These are phyloP conservation scores for Erpornis zantholeuca DNA, from an alignment of 2,113 vertebrate species.

Conservation along the genomic window DNA sequence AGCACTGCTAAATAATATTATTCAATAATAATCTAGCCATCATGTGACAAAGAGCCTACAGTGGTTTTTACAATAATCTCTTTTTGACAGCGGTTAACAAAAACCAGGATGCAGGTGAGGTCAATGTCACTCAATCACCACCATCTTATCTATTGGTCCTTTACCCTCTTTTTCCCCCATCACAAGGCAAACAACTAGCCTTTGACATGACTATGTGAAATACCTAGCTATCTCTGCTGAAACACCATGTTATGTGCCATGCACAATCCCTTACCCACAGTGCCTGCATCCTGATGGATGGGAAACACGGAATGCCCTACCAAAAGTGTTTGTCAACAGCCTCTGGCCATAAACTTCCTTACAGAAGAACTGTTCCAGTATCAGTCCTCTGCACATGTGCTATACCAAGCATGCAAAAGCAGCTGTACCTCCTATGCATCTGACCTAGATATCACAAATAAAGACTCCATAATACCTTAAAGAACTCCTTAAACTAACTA, in stretches of 20 bases:
- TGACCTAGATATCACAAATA: neutral
- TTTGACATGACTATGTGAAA: neutral
- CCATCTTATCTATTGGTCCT: neutral
- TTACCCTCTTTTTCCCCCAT: neutral
- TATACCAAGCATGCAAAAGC: neutral
- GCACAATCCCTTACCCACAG: neutral
- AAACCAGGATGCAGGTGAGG: neutral
- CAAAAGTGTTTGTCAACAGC: neutral
- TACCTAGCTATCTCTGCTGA: accelerated
- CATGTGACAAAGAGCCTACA: neutral
- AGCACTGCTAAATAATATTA: neutral
- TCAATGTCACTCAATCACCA: neutral
- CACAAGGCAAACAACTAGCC: neutral
- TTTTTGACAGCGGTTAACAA: neutral
- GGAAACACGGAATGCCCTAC: neutral
- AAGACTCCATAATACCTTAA: neutral
- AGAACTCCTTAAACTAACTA: neutral
- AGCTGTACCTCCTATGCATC: neutral
- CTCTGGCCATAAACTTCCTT: neutral
- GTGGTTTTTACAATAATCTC: neutral
- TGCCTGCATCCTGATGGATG: neutral
- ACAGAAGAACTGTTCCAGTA: neutral
- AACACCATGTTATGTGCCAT: neutral
- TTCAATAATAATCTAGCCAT: neutral
- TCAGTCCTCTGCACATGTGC: neutral